Evolutionary conservation across 2,113 vertebrate species (phyloP).

Genomic region (Sander lucioperca): DNA sequence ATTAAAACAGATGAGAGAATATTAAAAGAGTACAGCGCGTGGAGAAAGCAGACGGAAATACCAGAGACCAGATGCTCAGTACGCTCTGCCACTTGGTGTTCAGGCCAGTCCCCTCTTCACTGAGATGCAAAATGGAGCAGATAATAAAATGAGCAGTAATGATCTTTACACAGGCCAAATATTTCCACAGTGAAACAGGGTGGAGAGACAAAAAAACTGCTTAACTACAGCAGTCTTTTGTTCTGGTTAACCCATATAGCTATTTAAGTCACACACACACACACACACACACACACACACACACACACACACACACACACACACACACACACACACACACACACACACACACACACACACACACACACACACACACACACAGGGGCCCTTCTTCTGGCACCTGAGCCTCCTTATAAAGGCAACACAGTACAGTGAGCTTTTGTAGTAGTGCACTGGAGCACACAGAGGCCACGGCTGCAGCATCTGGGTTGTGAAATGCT

Average conservation of each 20-base stretch:
- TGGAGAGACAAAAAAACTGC: background rate
- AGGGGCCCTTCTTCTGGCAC: conserved; percentile 40
- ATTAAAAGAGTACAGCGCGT: conserved; percentile 59
- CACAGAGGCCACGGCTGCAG: conserved; percentile 46
- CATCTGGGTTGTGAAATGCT: conserved; percentile 68
- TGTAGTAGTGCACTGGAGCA: conserved; percentile 66
- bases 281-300: background rate
- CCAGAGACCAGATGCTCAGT: conserved; percentile 64
- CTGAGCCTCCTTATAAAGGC: conserved; percentile 64
- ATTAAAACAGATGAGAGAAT: conserved; percentile 73
- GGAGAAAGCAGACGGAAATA: conserved; percentile 62
- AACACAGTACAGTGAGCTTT: conserved; percentile 66
- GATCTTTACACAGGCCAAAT: conserved; percentile 5
- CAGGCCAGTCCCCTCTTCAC: conserved; percentile 15
- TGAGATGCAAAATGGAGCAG: conserved; percentile 56
- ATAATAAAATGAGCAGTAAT: conserved; percentile 38
- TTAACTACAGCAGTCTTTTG: background rate
- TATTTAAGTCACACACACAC: background rate
- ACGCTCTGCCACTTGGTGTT: conserved; percentile 22
- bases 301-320: background rate
- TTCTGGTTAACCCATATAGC: conserved; percentile 2
- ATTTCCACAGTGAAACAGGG: background rate
- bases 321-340: background rate
- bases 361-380: conserved; percentile 6
- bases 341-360: background rate